Evolutionary conservation across 2,797 vertebrate species (phyloP), one percentile per base, ranked within the genome.

Genomic region (Clarias fuscus): DNA sequence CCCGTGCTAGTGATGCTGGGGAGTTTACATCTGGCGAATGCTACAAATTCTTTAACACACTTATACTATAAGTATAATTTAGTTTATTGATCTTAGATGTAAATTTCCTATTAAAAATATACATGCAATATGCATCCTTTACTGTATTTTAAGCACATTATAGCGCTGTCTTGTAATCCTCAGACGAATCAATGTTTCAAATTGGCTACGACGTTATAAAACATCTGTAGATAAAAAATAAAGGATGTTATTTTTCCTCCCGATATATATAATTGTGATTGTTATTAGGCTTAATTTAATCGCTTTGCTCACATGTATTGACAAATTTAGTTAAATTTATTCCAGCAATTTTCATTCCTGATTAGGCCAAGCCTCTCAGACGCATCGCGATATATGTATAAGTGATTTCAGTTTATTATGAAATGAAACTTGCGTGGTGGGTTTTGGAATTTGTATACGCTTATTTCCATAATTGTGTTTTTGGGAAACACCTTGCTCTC

Each of bases 401-500:
- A 58, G 5, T 3, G 2, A 58, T 30, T 77, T 22, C 18, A 33
- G 53, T 58, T 59, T 2, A 59, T 20, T 33, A 33, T 33, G 17
- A 58, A 64, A 43, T 15, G 10, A 79, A 79, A 79, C 58, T 24
- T 24, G 2, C 7, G 5, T 3, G 24, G 33, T 67, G 14, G 62
- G 79, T 81, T 80, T 81, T 48, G 79, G 40, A 81, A 81, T 65
- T n/a, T 48, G 40, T 62, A 65, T 7, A 18, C 14, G 5, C 24
- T 80, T 64, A 4, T 65, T 65, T 81, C 58, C 61, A 5, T 59
- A 20, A 33, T 40, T 17, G 10, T 13, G 58, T 48, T 81, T 81
- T 81, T 24, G 79, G 79, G 61, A 81, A 81, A 67, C 62, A 80
- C 30, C 59, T 43, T 48, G n/a, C 15, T 65, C 15, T 64, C 27